Percentiles rank a stretch among this genome's conserved stretches.
Evolutionary conservation across 2,888 invertebrate genomes (phyloP).

Genomic region (Cremastinae sp.): DNA sequence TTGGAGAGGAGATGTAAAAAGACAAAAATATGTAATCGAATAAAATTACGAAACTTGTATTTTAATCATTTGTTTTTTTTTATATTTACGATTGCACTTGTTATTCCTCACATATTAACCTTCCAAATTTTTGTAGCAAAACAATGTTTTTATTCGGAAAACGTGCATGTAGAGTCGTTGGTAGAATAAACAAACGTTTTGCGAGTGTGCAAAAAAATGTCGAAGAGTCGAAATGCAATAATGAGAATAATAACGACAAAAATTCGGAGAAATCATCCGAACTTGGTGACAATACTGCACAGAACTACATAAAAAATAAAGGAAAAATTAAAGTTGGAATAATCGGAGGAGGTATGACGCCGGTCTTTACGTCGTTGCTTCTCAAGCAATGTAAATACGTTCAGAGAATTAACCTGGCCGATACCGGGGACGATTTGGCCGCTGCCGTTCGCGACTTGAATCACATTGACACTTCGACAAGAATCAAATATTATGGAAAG

Average conservation of each 20-base stretch:
- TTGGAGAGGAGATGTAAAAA: no score
- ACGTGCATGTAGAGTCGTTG: background rate
- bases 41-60: no score
- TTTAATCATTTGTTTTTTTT: no score
- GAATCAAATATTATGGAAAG: constrained; percentile 68
- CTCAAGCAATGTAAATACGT: constrained; percentile 73
- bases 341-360: constrained; percentile 71
- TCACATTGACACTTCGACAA: constrained; percentile 71
- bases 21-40: no score
- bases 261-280: background rate
- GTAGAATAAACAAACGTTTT: background rate
- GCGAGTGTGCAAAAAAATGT: constrained; percentile 2
- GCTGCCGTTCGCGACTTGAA: constrained; percentile 65
- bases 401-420: constrained; percentile 69
- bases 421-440: constrained; percentile 64
- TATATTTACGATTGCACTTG: no score
- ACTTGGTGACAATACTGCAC: background rate
- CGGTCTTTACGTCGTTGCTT: constrained; percentile 70
- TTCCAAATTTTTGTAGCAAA: background rate
- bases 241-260: constrained; percentile 11
- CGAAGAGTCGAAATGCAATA: background rate
- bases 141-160: constrained; percentile 49
- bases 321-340: constrained; percentile 68
- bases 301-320: constrained; percentile 13
- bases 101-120: no score